phyloP scores from a whole-genome alignment of 2,113 vertebrate genomes.

The Pandion haliaetus region DNA sequence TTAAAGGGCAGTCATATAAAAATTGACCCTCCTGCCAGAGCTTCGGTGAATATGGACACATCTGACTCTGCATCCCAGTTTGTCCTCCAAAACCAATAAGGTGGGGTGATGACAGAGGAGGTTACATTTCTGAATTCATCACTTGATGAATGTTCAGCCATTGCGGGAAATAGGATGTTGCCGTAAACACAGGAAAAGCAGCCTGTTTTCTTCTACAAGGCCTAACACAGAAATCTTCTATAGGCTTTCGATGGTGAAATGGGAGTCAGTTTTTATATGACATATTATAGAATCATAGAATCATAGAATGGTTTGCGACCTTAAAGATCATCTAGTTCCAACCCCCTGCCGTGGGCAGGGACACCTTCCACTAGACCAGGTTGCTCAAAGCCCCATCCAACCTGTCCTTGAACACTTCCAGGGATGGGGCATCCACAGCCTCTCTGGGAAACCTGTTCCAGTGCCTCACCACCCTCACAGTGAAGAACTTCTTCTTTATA shows the following conservation, averaged over 20 bases:
- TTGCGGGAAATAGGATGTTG: background rate
- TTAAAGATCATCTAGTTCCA: too few relatives aligned
- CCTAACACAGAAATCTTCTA: background rate
- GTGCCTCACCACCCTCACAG: too few relatives aligned
- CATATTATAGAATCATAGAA: too few relatives aligned
- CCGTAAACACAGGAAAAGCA: background rate
- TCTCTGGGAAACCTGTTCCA: too few relatives aligned
- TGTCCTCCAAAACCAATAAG: background rate
- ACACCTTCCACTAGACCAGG: too few relatives aligned
- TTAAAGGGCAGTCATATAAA: conserved; percentile 10
- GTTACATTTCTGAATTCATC: background rate
- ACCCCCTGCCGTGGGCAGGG: too few relatives aligned
- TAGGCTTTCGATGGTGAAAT: background rate
- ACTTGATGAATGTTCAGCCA: background rate
- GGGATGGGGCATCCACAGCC: too few relatives aligned
- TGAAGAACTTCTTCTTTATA: too few relatives aligned
- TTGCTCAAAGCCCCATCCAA: too few relatives aligned
- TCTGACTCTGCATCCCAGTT: background rate
- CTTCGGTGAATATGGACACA: background rate
- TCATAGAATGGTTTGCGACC: too few relatives aligned
- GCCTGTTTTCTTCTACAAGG: background rate
- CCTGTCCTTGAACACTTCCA: too few relatives aligned
- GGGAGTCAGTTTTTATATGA: background rate
- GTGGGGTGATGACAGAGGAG: background rate
- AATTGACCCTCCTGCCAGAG: background rate